Base-by-base conservation (phyloP, 2,113 vertebrate genomes). In the Cochlearius cochlearius region DNA sequence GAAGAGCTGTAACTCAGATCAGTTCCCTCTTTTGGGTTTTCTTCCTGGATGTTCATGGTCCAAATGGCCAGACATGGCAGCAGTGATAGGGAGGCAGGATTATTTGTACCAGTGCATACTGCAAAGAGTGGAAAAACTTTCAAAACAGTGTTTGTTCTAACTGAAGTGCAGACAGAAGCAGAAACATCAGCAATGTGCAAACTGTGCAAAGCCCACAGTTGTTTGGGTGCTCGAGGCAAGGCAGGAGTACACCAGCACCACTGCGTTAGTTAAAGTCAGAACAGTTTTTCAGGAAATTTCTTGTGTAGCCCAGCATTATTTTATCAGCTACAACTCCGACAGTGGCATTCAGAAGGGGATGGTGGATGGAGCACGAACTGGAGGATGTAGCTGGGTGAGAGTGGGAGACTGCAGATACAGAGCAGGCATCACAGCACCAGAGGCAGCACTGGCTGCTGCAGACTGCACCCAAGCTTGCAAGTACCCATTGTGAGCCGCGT, bases 401-500 rank as follows among this genome's bases (percentile, higher is more conserved):
- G 13, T 2, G 3, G 41, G 25, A 89, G 16, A 58, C 32, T 74
- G 41, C 32, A 63, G 32, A 53, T 12, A 30, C 15, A 36, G 20
- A 78, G 43, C 38, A 55, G 25, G 16, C 10, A 25, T 27, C n/a
- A 17, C 19, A 36, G 47, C 25, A 75, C 8, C 62, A 68, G 11
- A 90, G 11, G 69, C 50, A 64, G 27, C 32, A 32, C 25, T 9
- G 8, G 49, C 53, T 80, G 55, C 72, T 80, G n/a, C 63, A 76
- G 77, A 49, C 38, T 20, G 58, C 78, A 56, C 18, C n/a, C 36
- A 45, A 39, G n/a, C n/a, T 66, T 55, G 32, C 21, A 73, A 39
- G 39, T 47, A 47, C 43, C 34, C 19, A 8, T 0, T 1, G 1
- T 56, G 16, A 56, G 29, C 32, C 17, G 1, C 0, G 4, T 20